Evolutionary conservation across 2,888 invertebrate species (phyloP).

Genomic region (Toxonevra muliebris): DNA sequence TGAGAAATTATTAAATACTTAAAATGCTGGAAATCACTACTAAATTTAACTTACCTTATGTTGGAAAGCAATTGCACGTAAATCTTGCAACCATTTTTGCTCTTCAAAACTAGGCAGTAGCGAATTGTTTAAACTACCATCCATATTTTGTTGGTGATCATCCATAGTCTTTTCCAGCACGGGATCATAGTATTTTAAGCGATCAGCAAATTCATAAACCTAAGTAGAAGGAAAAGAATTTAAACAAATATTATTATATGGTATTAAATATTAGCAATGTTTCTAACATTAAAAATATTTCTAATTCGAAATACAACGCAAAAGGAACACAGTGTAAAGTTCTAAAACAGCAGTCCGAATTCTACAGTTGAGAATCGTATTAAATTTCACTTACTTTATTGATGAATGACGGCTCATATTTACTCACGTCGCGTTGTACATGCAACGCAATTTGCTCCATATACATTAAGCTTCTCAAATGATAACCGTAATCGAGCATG

Average conservation of each 20-base stretch:
- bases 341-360: too few species aligned
- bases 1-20: neutral
- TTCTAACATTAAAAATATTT: too few species aligned
- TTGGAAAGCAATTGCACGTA: conserved; percentile 53
- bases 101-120: conserved; percentile 54
- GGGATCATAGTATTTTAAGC: conserved; percentile 78
- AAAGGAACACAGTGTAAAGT: too few species aligned
- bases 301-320: too few species aligned
- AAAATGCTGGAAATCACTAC: neutral
- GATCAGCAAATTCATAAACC: conserved; percentile 68
- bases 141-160: conserved; percentile 56
- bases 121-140: conserved; percentile 50
- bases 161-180: conserved; percentile 58
- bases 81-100: conserved; percentile 62
- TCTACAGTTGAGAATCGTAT: too few species aligned
- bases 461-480: conserved; percentile 84
- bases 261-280: too few species aligned
- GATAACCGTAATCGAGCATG: conserved; percentile 79
- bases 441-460: conserved; percentile 80
- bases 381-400: conserved; percentile 61
- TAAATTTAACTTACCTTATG: conserved; percentile 38
- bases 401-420: conserved; percentile 67
- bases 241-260: too few species aligned
- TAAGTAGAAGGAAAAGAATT: conserved; percentile 36
- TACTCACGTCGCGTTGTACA: conserved; percentile 70